Base-by-base conservation (phyloP, 2,888 invertebrate species). In the Helobdella robusta region DNA sequence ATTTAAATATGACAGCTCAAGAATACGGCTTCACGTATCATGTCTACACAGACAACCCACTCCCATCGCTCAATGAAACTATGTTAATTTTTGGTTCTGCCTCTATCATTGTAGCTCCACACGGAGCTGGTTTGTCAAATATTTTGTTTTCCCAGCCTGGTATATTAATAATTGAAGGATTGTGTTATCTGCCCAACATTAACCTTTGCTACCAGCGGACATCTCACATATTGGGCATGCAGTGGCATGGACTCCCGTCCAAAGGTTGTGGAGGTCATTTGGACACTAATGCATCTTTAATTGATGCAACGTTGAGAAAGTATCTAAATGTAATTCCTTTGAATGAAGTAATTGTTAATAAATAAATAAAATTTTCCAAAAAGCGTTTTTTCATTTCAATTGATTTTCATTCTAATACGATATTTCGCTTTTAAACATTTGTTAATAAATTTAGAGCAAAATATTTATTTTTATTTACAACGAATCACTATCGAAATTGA, bases 41-140 rank as follows among this genome's bases (percentile, higher is more conserved):
- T 32, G 56, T 68, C 25, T 68, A 64, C 48, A 25, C 23, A 28
- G 68, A 68, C 59, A 59, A 67, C n/a, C 67, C 61, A 2, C 23
- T 32, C 11, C 68, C 68, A 18, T 20, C 59, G 15, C 28, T 63
- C 11, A 36, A 62, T 5, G 58, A 65, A 3, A 66, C 70, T 2
- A 68, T 70, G 68, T 11, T 28, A 44, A 65, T 68, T 59, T 71
- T 71, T 44, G 15, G 52, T 40, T 18, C 50, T 11, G 71, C 71
- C 0, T 63, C 50, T 25, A 28, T 71, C n/a, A 61, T 71, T 2
- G 66, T 71, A 1, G 71, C 68, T 23, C 71, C 71, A 1, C 71
- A 71, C 58, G 71, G 71, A 1, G 71, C 71, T 11, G 71, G 71
- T 8, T 52, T 70, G 18, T 59, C 71, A 11, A 71, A 71, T 46